Conservation (phyloP, 2,113 vertebrate species). For the Clarias batrachus region DNA sequence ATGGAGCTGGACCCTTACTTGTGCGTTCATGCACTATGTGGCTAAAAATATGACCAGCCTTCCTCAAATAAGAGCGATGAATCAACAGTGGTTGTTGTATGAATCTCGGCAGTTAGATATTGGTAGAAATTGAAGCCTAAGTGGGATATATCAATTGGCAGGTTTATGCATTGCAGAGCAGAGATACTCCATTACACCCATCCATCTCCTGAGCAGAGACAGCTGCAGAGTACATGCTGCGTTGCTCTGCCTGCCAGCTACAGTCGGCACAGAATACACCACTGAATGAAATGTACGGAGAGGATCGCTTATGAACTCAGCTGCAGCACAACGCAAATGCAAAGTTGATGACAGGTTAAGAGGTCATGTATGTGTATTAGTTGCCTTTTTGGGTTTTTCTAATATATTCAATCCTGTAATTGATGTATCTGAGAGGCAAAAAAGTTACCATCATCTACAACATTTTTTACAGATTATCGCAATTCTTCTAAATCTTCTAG, state of each 20-base stretch:
- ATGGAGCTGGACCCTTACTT: not conserved
- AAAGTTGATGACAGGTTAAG: not conserved
- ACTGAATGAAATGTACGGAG: slow-evolving; percentile 3
- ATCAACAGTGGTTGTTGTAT: not conserved
- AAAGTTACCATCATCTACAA: not conserved
- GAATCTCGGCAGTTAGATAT: not conserved
- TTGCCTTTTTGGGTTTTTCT: not conserved
- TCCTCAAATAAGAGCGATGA: not conserved
- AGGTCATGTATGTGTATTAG: not conserved
- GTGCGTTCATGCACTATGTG: not conserved
- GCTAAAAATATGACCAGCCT: slow-evolving; percentile 15
- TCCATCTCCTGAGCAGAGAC: slow-evolving; percentile 51
- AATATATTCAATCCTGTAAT: not conserved
- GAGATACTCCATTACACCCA: slow-evolving; percentile 56
- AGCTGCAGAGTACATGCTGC: not conserved
- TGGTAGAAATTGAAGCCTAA: slow-evolving; percentile 12
- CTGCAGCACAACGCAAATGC: not conserved
- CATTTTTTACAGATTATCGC: not conserved
- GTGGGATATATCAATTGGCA: slow-evolving; percentile 26
- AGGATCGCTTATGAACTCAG: not conserved
- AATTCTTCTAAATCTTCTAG: not conserved
- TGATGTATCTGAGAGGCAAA: not conserved
- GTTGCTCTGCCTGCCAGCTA: slow-evolving; percentile 12
- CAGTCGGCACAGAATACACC: slow-evolving; percentile 7
- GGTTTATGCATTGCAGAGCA: slow-evolving; percentile 34